A percentile compares a stretch with the other conserved stretches of the same genome.
phyloP scores from a whole-genome alignment of 2,113 vertebrate species.

The Thalassarche chlororhynchos region DNA sequence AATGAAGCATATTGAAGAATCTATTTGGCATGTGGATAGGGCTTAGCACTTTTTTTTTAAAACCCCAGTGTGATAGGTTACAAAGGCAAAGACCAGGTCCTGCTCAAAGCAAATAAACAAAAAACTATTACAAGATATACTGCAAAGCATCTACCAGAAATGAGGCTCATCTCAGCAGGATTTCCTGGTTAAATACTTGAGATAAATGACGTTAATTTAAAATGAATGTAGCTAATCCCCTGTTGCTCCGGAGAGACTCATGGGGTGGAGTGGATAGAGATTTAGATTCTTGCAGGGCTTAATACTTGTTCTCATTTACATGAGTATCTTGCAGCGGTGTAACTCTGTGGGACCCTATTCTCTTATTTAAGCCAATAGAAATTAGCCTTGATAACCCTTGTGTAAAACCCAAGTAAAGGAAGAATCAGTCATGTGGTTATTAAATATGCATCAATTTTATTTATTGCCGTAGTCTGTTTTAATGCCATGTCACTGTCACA shows the following conservation, averaged over 20 bases:
- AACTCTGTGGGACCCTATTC: neutral
- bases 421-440: neutral
- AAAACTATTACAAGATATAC: neutral
- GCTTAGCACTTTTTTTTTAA: neutral
- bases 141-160: neutral
- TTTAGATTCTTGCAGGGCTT: slow-evolving; percentile 38
- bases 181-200: slow-evolving; percentile 18
- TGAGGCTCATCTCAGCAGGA: neutral
- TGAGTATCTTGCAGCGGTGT: neutral
- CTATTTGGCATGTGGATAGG: neutral
- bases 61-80: neutral
- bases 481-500: neutral
- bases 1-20: neutral
- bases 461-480: neutral
- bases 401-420: neutral
- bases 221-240: slow-evolving; percentile 22
- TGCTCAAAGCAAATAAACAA: neutral
- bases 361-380: slow-evolving; percentile 6
- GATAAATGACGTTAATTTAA: neutral
- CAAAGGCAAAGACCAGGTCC: neutral
- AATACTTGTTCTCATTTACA: slow-evolving; percentile 33
- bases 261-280: neutral
- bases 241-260: neutral
- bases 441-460: neutral
- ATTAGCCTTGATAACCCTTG: neutral